Evolutionary conservation across 2,888 invertebrate species (phyloP).

Genomic region (Rhagonycha fulva): DNA sequence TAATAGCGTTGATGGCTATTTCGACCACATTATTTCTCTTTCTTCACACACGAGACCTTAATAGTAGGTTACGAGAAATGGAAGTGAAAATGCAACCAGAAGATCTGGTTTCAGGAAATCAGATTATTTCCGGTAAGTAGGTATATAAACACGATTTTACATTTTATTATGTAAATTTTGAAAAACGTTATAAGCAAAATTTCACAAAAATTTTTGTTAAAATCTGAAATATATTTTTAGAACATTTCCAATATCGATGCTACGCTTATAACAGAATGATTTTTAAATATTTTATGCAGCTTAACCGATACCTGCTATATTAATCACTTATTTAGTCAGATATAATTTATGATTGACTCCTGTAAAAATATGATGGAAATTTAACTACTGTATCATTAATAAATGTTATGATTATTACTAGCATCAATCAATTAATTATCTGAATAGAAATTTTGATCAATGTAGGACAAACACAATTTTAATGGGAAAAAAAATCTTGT

Average conservation of each 20-base stretch:
- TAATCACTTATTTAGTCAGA: not conserved
- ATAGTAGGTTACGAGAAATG: slow-evolving; percentile 80
- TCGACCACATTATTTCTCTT: slow-evolving; percentile 85
- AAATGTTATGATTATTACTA: not conserved
- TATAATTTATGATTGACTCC: not conserved
- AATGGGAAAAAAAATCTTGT: not conserved
- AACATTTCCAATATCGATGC: too few species aligned
- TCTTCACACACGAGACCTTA: slow-evolving; percentile 81
- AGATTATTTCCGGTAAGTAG: slow-evolving; percentile 57
- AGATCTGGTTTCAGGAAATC: slow-evolving; percentile 58
- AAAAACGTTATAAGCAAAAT: too few species aligned
- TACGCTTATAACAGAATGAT: too few species aligned
- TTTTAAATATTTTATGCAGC: not conserved
- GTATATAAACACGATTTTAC: too few species aligned
- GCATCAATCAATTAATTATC: not conserved
- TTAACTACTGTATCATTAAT: not conserved
- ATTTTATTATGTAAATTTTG: not conserved
- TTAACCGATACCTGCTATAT: not conserved
- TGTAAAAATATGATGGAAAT: not conserved
- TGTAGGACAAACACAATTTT: not conserved
- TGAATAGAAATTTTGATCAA: not conserved
- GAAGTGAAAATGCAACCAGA: slow-evolving; percentile 74
- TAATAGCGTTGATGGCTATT: slow-evolving; percentile 80
- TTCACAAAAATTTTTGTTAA: too few species aligned
- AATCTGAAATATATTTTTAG: too few species aligned